Base-by-base conservation (phyloP, 2,113 vertebrate species). In the Ochotona curzoniae region DNA sequence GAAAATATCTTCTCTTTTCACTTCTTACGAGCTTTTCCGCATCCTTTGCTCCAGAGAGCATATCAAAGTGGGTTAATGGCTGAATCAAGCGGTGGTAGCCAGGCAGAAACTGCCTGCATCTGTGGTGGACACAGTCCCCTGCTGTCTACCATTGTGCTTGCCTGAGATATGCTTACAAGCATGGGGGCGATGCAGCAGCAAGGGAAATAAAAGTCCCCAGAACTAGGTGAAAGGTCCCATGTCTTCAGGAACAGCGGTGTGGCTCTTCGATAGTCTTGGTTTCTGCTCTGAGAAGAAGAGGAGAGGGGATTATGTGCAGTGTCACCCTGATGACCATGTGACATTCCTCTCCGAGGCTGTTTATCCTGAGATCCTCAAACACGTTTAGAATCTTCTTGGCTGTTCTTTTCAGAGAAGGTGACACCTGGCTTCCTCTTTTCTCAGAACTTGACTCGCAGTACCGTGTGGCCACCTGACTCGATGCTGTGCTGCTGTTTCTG, bases 191-290 rank as follows among this genome's bases (percentile, higher is more conserved):
- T 90, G 94, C 94, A 95, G 60, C 93, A 95, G 91, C 96, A 97
- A 96, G 96, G 86, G 92, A 90, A 94, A 95, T 82, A 83, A 96
- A 96, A 95, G 90, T 97, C 63, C 86, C 95, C 79, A 96, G 80
- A 95, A 95, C 95, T 73, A 95, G 67, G 71, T 87, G 80, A 49
- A 97, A 97, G 1, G 78, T 94, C 30, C 89, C 70, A 82, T 85
- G 89, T 95, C 30, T 88, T 93, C 90, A 71, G 89, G 82, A 79
- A 47, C 49, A 61, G n/a, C 5, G 1, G 76, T 81, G 30, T 83
- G 51, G 47, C 3, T 80, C 94, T 87, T 0, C 94, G 90, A 96
- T 96, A 69, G 89, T 89, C 0, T 0, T 66, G 71, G 35, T 92
- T 97, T 82, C 88, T 89, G 57, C 87, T 93, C 70, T 91, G 74